A percentile compares a stretch with the other conserved stretches of the same genome.
Evolutionary conservation across 1,140 invertebrate genomes (phyloP).

Genomic region (Teleopsis dalmanni): DNA sequence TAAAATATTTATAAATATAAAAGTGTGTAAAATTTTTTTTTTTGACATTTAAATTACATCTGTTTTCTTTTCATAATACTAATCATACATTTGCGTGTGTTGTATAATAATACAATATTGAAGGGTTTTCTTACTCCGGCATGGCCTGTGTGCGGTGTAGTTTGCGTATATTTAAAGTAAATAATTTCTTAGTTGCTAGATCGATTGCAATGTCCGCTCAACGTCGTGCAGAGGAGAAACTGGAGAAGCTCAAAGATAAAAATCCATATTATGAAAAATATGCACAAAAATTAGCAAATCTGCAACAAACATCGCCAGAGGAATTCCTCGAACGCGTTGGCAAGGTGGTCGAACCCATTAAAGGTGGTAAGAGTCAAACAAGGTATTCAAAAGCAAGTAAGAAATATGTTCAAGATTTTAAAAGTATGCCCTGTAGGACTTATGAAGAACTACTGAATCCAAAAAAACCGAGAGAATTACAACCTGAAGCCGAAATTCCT

Average conservation of each 20-base stretch:
- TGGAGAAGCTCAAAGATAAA: conserved; percentile 39
- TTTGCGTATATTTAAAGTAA: background rate
- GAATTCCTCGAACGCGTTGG: conserved; percentile 65
- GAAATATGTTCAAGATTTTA: background rate
- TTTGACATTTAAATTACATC: too few relatives aligned
- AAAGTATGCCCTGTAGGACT: conserved; percentile 15
- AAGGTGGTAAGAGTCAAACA: conserved; percentile 46
- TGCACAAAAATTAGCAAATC: conserved; percentile 62
- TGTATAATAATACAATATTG: conserved; percentile 10
- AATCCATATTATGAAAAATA: conserved; percentile 83
- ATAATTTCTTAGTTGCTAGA: conserved; percentile 12
- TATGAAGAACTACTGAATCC: conserved; percentile 48
- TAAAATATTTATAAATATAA: too few relatives aligned
- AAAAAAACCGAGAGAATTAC: conserved; percentile 42
- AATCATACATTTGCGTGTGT: conserved; percentile 6
- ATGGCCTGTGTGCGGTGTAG: conserved; percentile 10
- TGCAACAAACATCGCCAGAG: conserved; percentile 67
- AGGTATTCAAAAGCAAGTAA: conserved; percentile 19
- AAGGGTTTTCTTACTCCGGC: too few relatives aligned
- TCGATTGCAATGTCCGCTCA: conserved; percentile 31
- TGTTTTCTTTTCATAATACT: too few relatives aligned
- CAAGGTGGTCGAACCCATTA: conserved; percentile 42
- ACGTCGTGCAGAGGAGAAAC: conserved; percentile 30
- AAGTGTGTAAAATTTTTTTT: too few relatives aligned
- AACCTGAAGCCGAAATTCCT: conserved; percentile 27